Conservation (phyloP, 2,113 vertebrate species). For the Limanda limanda region DNA sequence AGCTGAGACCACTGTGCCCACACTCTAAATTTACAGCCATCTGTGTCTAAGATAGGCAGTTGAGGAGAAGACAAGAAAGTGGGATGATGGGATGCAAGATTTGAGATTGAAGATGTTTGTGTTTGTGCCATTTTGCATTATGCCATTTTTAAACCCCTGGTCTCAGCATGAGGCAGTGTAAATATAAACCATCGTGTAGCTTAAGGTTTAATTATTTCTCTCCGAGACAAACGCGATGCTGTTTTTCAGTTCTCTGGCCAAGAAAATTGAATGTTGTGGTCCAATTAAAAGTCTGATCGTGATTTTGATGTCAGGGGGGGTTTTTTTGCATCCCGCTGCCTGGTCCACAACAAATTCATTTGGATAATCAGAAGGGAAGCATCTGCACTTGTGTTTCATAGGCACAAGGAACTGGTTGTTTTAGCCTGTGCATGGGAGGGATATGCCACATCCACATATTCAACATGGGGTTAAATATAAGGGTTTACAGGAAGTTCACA, state of each 20-base stretch:
- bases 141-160: background rate
- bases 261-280: no score
- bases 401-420: constrained; percentile 1
- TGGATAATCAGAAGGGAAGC: background rate
- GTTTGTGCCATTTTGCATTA: background rate
- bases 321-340: background rate
- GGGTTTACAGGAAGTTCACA: background rate
- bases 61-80: background rate
- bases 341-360: background rate
- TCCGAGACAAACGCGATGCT: background rate
- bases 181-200: background rate
- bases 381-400: background rate
- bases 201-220: background rate
- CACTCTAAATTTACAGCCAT: constrained; percentile 10
- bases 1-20: constrained; percentile 24
- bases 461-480: background rate
- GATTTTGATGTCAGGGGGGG: background rate
- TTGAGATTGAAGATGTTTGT: background rate
- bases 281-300: constrained; percentile 20
- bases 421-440: background rate
- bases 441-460: constrained; percentile 7
- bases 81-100: background rate
- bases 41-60: no score
- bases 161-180: no score
- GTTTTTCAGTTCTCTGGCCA: background rate